A percentile compares a stretch with the other conserved stretches of the same genome.
phyloP scores from a whole-genome alignment of 2,888 invertebrate genomes.

The Aporophyla lueneburgensis region DNA sequence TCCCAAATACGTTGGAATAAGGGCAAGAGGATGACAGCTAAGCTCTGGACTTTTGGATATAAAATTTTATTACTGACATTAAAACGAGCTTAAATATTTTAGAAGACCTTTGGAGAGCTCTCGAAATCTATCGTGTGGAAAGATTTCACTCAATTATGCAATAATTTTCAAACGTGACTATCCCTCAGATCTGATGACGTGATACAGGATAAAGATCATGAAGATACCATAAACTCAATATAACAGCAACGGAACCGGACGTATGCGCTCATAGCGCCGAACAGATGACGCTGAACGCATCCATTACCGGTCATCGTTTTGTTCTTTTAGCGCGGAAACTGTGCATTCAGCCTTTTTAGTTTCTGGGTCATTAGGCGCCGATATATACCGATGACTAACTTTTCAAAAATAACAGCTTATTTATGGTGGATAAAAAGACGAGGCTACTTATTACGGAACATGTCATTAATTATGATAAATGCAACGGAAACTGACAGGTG shows the following conservation, averaged over 20 bases:
- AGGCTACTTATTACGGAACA: conserved; percentile 22
- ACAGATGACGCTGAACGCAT: conserved; percentile 74
- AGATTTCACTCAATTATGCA: not conserved
- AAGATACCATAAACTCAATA: conserved; percentile 72
- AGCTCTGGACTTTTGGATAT: not conserved
- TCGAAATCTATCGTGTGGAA: not conserved
- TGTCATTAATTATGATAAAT: conserved; percentile 45
- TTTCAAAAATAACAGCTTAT: conserved; percentile 32
- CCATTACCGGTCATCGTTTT: conserved; percentile 82
- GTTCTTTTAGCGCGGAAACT: conserved; percentile 73
- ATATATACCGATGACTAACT: conserved; percentile 16
- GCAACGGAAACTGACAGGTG: conserved; percentile 33
- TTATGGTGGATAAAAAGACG: conserved; percentile 37
- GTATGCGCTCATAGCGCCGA: conserved; percentile 71
- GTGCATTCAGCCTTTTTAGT: conserved; percentile 60
- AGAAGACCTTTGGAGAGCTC: not conserved
- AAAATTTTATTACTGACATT: not conserved
- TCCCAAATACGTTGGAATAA: not conserved
- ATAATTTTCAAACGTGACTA: conserved; percentile 3
- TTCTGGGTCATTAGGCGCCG: conserved; percentile 53
- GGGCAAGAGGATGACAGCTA: not conserved
- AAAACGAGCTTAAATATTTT: not conserved
- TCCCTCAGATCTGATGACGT: conserved; percentile 25
- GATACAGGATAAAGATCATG: conserved; percentile 42
- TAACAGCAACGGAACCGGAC: conserved; percentile 80